Base-by-base conservation (phyloP, 1,140 invertebrate genomes). In the Drosophila eugracilis region DNA sequence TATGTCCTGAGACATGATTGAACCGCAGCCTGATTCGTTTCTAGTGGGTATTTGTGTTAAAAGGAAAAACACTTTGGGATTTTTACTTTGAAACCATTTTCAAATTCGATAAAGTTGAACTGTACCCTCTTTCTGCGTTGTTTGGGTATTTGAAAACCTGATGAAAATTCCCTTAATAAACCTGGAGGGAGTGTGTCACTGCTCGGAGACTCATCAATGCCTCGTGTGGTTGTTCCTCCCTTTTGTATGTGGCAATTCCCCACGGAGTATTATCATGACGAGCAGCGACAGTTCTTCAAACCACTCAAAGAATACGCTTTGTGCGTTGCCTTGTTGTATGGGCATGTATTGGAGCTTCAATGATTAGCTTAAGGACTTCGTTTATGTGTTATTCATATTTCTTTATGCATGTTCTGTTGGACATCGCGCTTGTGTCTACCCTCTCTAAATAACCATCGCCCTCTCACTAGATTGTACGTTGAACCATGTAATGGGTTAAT, bases 321-420 rank as follows among this genome's bases (percentile, higher is more conserved):
- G 83, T 88, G 75, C 70, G 70, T 58, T 63, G 59, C 42, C 42
- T 5, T n/a, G 22, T n/a, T n/a, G n/a, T n/a, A n/a, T 6, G 21
- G 22, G 42, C 42, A n/a, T 26, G 42, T 45, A 45, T 45, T 26
- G 15, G 42, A 22, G n/a, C 22, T 67, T 89, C 78, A 88, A 89
- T 88, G 89, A 84, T 89, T 88, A 65, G 60, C 79, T n/a, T n/a
- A 59, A 75, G 47, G 58, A 52, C 60, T 45, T 63, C 60, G 47
- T 88, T 89, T 88, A 83, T 88, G 78, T 88, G 62, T 88, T 88
- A 88, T 88, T 89, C 83, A 88, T 89, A 88, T 80, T 81, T 75
- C 24, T 76, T 54, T 37, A 69, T 59, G 53, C 69, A 59, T 49
- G 41, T 32, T 32, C 60, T 24, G 17, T 22, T 21, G 57, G 12